Evolutionary conservation across 1,140 invertebrate genomes (phyloP).

Genomic region (Drosophila nannoptera): DNA sequence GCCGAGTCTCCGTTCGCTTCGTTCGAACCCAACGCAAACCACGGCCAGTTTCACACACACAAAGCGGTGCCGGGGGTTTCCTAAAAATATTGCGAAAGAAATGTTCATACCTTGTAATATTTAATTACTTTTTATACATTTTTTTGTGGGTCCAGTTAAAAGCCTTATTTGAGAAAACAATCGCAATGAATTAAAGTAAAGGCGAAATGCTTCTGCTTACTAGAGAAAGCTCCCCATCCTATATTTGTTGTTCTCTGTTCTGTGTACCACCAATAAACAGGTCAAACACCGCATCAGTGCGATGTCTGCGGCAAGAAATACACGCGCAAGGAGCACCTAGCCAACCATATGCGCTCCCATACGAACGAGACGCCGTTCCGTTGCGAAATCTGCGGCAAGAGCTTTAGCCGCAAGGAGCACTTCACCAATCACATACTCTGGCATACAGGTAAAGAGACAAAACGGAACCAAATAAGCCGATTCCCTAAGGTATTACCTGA

Average conservation of each 20-base stretch:
- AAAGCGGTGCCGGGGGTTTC: slow-evolving; percentile 50
- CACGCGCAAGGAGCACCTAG: slow-evolving; percentile 90
- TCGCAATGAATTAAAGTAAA: slow-evolving; percentile 14
- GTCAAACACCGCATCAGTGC: slow-evolving; percentile 78
- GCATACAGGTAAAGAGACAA: slow-evolving; percentile 84
- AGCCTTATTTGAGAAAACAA: slow-evolving; percentile 8
- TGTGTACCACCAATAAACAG: slow-evolving; percentile 51
- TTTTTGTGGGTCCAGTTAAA: slow-evolving; percentile 20
- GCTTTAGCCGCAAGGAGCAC: slow-evolving; percentile 91
- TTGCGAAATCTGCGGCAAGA: slow-evolving; percentile 91
- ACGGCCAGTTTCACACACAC: slow-evolving; percentile 74
- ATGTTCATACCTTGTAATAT: neutral
- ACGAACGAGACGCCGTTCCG: slow-evolving; percentile 90
- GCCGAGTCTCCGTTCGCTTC: slow-evolving; percentile 74
- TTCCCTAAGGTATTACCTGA: slow-evolving; percentile 5
- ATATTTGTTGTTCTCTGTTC: slow-evolving; percentile 47
- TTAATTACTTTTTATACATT: slow-evolving; percentile 1
- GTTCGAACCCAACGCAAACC: slow-evolving; percentile 71
- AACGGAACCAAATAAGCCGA: slow-evolving; percentile 32
- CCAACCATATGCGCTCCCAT: slow-evolving; percentile 88
- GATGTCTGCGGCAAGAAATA: slow-evolving; percentile 87
- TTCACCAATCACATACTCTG: slow-evolving; percentile 92
- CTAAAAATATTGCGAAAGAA: neutral
- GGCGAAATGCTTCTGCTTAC: slow-evolving; percentile 59
- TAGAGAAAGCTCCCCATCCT: slow-evolving; percentile 36